Evolutionary conservation across 2,888 invertebrate genomes (phyloP).

Genomic region (Eulithis prunata): DNA sequence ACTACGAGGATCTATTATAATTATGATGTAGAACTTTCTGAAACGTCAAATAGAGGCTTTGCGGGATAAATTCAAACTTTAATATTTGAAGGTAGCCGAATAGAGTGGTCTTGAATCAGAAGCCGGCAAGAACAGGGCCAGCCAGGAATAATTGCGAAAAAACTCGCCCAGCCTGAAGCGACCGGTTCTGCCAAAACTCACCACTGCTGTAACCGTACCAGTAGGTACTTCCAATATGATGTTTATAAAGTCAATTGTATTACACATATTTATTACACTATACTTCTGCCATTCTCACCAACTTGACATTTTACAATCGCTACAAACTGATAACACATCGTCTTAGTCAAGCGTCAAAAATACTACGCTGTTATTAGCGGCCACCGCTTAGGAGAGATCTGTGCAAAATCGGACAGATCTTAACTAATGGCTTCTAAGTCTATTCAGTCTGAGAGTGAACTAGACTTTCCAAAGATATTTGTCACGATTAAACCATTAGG

Average conservation of each 20-base stretch:
- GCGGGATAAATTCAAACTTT: too few relatives aligned
- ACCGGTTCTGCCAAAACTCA: constrained; percentile 58
- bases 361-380: too few relatives aligned
- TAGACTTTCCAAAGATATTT: constrained; percentile 30
- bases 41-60: too few relatives aligned
- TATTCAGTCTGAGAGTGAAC: constrained; percentile 20
- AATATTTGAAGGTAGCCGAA: not conserved
- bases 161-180: constrained; percentile 49
- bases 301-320: too few relatives aligned
- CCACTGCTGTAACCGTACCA: constrained; percentile 37
- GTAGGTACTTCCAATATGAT: constrained; percentile 5
- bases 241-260: too few relatives aligned
- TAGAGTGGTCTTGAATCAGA: not conserved
- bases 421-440: constrained; percentile 15
- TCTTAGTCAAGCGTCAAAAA: too few relatives aligned
- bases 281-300: too few relatives aligned
- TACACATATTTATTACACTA: too few relatives aligned
- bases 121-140: constrained; percentile 50
- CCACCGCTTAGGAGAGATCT: too few relatives aligned
- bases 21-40: too few relatives aligned
- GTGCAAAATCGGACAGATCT: constrained; percentile 11
- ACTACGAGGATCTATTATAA: too few relatives aligned
- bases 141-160: constrained; percentile 66
- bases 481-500: constrained; percentile 20
- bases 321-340: too few relatives aligned